A percentile compares a stretch with the other conserved stretches of the same genome.
Conservation (phyloP, 2,113 vertebrate species). For the Phalacrocorax pelagicus region DNA sequence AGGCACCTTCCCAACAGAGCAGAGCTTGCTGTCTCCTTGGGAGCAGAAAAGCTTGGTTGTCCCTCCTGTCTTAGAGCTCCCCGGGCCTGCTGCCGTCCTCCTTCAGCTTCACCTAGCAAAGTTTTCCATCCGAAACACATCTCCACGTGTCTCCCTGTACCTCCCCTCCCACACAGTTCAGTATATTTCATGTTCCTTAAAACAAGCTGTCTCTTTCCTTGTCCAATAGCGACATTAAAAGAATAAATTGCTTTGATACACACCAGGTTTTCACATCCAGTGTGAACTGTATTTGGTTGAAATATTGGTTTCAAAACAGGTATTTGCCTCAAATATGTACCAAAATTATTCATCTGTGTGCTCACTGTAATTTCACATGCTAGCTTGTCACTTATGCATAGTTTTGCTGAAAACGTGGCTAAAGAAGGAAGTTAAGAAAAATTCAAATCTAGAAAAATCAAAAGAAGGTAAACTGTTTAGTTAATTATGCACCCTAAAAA, state of each 20-base stretch:
- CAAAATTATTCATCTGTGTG: rapidly evolving
- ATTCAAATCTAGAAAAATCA: background rate
- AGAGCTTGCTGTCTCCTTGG: background rate
- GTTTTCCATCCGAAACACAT: rapidly evolving
- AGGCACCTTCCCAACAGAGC: no score
- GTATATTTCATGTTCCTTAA: rapidly evolving
- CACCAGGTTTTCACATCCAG: background rate
- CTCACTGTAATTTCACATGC: background rate
- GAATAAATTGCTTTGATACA: rapidly evolving
- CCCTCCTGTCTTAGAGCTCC: background rate
- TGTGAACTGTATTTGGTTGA: background rate
- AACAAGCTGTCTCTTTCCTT: background rate
- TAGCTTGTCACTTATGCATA: rapidly evolving
- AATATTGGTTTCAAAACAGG: background rate
- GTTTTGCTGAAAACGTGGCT: background rate
- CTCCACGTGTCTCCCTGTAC: background rate
- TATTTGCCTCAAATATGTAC: background rate
- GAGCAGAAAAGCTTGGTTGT: background rate
- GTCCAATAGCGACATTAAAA: background rate
- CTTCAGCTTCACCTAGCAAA: background rate
- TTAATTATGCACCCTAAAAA: background rate
- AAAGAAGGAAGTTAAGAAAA: background rate
- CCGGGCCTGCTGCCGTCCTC: background rate
- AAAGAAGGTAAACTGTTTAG: background rate
- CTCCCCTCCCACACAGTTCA: background rate